Evolutionary conservation across 2,113 vertebrate species (phyloP).

Genomic region (Oreocharis arfaki): DNA sequence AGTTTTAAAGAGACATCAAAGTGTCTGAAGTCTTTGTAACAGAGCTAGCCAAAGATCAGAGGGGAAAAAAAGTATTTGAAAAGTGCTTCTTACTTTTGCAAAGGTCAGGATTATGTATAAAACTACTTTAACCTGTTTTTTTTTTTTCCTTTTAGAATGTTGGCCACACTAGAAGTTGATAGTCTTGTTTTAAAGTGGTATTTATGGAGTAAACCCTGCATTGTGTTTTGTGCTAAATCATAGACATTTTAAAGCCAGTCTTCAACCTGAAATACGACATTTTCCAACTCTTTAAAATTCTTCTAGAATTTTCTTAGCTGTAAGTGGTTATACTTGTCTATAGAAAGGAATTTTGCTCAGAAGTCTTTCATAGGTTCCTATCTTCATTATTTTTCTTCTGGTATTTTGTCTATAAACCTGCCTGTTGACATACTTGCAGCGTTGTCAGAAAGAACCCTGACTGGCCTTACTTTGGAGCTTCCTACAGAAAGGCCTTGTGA

Average conservation of each 20-base stretch:
- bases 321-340: not conserved
- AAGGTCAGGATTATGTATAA: conserved; percentile 22
- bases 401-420: not conserved
- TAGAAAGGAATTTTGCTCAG: not conserved
- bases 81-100: conserved; percentile 18
- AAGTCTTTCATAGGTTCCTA: not conserved
- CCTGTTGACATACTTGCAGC: not conserved
- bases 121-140: not conserved
- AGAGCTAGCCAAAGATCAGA: conserved; percentile 40
- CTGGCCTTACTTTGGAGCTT: not conserved
- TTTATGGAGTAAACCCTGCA: not conserved
- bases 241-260: not conserved
- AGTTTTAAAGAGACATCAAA: conserved; percentile 57
- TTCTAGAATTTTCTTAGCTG: not conserved
- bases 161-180: not conserved
- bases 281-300: not conserved
- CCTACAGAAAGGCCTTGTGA: not conserved
- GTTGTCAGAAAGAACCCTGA: not conserved
- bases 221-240: conserved; percentile 4
- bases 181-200: not conserved
- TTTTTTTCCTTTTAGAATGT: not conserved
- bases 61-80: not conserved
- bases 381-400: not conserved
- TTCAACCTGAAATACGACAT: not conserved
- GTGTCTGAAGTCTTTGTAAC: conserved; percentile 47